These are phyloP conservation scores for Polydrusus pterygomalis DNA, from an alignment of 2,888 invertebrate species.

Conservation along the genomic window DNA sequence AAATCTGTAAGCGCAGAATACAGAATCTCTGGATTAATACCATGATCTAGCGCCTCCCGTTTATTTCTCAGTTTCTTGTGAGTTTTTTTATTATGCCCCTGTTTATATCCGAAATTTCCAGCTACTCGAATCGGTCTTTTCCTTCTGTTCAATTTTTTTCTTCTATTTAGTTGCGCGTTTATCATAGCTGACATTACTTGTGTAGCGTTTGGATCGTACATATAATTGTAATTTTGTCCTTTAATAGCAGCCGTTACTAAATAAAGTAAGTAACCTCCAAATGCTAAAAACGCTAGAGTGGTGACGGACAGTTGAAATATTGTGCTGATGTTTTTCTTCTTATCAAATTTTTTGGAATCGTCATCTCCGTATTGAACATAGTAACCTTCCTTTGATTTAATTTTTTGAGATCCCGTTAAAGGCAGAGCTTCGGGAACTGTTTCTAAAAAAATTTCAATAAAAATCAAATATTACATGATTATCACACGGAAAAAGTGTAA, in stretches of 20 bases:
- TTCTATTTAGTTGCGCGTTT: slow-evolving; percentile 56
- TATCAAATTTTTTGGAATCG: slow-evolving; percentile 72
- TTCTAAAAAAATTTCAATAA: slow-evolving; percentile 7
- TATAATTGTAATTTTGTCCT: slow-evolving; percentile 73
- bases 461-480: neutral
- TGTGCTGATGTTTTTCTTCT: slow-evolving; percentile 75
- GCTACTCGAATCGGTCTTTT: slow-evolving; percentile 47
- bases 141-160: slow-evolving; percentile 57
- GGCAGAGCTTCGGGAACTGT: slow-evolving; percentile 57
- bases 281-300: slow-evolving; percentile 86
- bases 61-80: slow-evolving; percentile 56
- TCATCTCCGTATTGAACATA: slow-evolving; percentile 60
- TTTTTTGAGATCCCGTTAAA: slow-evolving; percentile 16
- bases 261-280: slow-evolving; percentile 88
- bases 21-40: slow-evolving; percentile 61
- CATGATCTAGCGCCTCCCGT: slow-evolving; percentile 55
- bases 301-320: slow-evolving; percentile 87
- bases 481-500: neutral
- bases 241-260: slow-evolving; percentile 85
- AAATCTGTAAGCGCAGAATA: slow-evolving; percentile 74
- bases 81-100: slow-evolving; percentile 45
- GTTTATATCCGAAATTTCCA: slow-evolving; percentile 42
- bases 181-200: slow-evolving; percentile 63
- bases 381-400: slow-evolving; percentile 28
- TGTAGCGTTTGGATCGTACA: slow-evolving; percentile 64